These are phyloP conservation scores for Helleia helle DNA, from an alignment of 2,888 invertebrate genomes.

Conservation along the genomic window DNA sequence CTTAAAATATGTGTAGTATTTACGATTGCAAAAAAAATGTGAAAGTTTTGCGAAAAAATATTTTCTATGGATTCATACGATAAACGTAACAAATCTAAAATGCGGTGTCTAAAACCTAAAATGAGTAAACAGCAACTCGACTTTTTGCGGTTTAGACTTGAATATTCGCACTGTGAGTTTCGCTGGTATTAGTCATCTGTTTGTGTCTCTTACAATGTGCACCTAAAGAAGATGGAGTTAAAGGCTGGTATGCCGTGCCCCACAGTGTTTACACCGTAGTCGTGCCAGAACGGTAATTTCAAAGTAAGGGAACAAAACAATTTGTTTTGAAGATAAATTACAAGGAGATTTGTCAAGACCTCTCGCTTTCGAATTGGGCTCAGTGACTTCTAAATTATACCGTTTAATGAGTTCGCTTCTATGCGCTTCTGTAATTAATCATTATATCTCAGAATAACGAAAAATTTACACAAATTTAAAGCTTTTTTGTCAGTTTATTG, in stretches of 20 bases:
- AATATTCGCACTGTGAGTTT: not conserved
- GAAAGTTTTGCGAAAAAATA: too few relatives aligned
- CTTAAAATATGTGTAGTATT: too few relatives aligned
- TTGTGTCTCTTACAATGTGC: not conserved
- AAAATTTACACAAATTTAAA: too few relatives aligned
- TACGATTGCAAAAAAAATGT: too few relatives aligned
- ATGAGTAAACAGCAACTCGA: too few relatives aligned
- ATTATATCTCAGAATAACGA: too few relatives aligned
- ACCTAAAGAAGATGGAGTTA: not conserved
- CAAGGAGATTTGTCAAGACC: slow-evolving; percentile 21
- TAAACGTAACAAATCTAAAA: too few relatives aligned
- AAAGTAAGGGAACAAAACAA: slow-evolving; percentile 20
- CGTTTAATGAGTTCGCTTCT: slow-evolving; percentile 16
- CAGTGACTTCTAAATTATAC: slow-evolving; percentile 18
- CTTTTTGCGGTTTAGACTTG: not conserved
- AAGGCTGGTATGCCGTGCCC: not conserved
- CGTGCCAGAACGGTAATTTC: slow-evolving; percentile 19
- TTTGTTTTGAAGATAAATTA: slow-evolving; percentile 23
- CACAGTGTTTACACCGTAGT: slow-evolving; percentile 9
- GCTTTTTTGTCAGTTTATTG: too few relatives aligned
- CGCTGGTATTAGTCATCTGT: not conserved
- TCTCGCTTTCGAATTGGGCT: slow-evolving; percentile 13
- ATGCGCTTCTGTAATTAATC: not conserved
- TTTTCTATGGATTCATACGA: too few relatives aligned
- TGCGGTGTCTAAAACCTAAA: too few relatives aligned